phyloP scores from a whole-genome alignment of 2,113 vertebrate genomes.

The Dicrurus megarhynchus region DNA sequence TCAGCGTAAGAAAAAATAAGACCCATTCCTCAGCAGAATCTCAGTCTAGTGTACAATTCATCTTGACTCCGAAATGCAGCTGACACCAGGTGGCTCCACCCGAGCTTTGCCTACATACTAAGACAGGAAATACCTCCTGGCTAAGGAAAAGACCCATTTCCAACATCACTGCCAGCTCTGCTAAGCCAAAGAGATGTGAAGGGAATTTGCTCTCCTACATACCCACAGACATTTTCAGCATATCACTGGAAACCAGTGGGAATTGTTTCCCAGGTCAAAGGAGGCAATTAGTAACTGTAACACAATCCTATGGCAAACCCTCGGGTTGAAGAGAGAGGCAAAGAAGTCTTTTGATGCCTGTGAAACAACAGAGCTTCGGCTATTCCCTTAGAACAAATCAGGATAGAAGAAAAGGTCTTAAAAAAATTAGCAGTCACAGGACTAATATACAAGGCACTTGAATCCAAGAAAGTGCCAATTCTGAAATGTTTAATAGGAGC shows the following conservation, averaged over 20 bases:
- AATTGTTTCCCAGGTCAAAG: not conserved
- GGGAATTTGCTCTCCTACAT: not conserved
- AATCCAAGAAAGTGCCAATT: not conserved
- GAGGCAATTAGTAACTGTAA: not conserved
- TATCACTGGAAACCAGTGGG: not conserved
- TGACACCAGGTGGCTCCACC: not conserved
- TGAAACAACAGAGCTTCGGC: not conserved
- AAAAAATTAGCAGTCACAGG: not conserved
- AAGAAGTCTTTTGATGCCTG: not conserved
- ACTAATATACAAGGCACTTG: not conserved
- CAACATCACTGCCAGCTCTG: not conserved
- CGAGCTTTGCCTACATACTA: not conserved
- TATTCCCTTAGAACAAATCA: not conserved
- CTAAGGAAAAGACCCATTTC: not conserved
- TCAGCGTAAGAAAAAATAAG: not conserved
- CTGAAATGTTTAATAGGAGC: not conserved
- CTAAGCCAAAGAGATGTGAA: not conserved
- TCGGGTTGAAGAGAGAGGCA: not conserved
- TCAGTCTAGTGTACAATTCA: not conserved
- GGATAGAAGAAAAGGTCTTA: not conserved
- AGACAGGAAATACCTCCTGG: not conserved
- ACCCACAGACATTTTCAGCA: accelerated
- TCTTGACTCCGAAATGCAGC: not conserved
- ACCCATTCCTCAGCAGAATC: not conserved
- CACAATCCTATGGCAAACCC: not conserved